These are phyloP conservation scores for Tringa solitaria DNA, from an alignment of 2,113 vertebrate species.

Conservation along the genomic window DNA sequence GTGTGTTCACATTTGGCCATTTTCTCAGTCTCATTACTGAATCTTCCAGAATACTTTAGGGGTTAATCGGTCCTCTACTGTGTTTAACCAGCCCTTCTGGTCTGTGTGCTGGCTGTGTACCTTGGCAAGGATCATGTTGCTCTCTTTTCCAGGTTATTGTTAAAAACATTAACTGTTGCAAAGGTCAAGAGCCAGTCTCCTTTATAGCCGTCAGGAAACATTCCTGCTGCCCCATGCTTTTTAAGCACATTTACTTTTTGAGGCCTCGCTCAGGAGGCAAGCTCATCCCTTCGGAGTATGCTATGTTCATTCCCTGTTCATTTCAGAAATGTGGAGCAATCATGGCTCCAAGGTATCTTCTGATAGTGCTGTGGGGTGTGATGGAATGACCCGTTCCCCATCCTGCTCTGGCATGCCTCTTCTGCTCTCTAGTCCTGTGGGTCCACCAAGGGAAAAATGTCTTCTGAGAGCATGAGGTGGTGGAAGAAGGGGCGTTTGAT, in stretches of 20 bases:
- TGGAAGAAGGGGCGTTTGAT: not conserved
- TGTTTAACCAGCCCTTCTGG: not conserved
- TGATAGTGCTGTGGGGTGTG: not conserved
- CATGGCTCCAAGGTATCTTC: not conserved
- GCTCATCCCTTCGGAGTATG: accelerated
- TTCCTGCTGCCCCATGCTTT: not conserved
- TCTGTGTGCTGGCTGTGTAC: not conserved
- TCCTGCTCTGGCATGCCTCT: not conserved
- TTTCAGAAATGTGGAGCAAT: not conserved
- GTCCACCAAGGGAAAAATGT: not conserved
- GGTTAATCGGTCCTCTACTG: not conserved
- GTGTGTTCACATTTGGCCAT: not conserved
- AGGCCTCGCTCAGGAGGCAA: not conserved
- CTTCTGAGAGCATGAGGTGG: not conserved
- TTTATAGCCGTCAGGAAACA: not conserved
- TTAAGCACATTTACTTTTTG: not conserved
- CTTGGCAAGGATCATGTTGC: not conserved
- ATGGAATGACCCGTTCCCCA: not conserved
- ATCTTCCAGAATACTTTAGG: not conserved
- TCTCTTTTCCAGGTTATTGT: not conserved
- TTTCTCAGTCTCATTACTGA: not conserved
- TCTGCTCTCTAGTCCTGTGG: not conserved
- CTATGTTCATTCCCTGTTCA: not conserved
- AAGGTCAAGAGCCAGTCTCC: not conserved
- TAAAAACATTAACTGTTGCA: not conserved